These are phyloP conservation scores for Oxyura jamaicensis DNA, from an alignment of 2,113 vertebrate species.

Conservation along the genomic window DNA sequence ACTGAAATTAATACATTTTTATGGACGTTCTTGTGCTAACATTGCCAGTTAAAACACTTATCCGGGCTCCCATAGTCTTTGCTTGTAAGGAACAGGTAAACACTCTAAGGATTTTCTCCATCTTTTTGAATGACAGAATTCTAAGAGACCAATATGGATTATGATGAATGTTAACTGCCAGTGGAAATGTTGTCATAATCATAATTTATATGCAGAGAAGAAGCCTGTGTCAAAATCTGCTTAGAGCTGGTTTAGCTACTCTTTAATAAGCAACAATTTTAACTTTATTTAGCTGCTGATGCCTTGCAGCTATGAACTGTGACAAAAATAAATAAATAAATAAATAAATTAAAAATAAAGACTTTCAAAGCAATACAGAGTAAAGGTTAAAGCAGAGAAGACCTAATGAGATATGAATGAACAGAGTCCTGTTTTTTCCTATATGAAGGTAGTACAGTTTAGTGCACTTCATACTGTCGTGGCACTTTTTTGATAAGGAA, in stretches of 20 bases:
- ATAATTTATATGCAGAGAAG: background rate
- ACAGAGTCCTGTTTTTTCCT: slow-evolving; percentile 65
- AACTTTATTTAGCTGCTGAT: slow-evolving; percentile 65
- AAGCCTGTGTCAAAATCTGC: slow-evolving; percentile 39
- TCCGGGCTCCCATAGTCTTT: slow-evolving; percentile 61
- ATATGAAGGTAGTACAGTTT: slow-evolving; percentile 52
- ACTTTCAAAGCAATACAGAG: slow-evolving; percentile 83
- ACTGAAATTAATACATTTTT: slow-evolving; percentile 70
- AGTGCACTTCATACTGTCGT: slow-evolving; percentile 73
- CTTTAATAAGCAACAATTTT: slow-evolving; percentile 71
- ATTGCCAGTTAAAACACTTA: slow-evolving; percentile 39
- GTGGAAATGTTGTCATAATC: slow-evolving; percentile 32
- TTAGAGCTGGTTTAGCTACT: slow-evolving; percentile 64
- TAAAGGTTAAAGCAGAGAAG: slow-evolving; percentile 67
- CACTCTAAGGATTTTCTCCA: slow-evolving; percentile 51
- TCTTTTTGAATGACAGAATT: slow-evolving; percentile 33
- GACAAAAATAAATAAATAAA: slow-evolving; percentile 57
- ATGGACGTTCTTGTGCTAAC: slow-evolving; percentile 61
- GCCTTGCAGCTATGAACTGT: slow-evolving; percentile 74
- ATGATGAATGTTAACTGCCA: background rate
- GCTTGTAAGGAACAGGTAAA: slow-evolving; percentile 67
- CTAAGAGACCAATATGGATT: slow-evolving; percentile 25
- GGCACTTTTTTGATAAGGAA: slow-evolving; percentile 75
- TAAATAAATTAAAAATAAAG: background rate
- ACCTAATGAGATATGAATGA: slow-evolving; percentile 59